phyloP scores from a whole-genome alignment of 2,888 invertebrate genomes.

The Byasa hedistus region DNA sequence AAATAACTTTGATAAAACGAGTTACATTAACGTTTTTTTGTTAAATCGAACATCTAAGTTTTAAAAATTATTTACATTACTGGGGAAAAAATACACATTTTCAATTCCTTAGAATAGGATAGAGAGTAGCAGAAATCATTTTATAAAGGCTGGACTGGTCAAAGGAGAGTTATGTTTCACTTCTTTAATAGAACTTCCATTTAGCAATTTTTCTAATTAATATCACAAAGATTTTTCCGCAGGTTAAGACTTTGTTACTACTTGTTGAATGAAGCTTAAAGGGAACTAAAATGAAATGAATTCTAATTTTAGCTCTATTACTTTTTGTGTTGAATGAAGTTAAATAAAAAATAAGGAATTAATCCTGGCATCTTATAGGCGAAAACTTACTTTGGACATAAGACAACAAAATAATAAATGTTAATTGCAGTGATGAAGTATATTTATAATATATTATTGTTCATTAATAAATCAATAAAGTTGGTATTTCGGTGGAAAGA shows the following conservation, averaged over 20 bases:
- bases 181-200: neutral
- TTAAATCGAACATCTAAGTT: neutral
- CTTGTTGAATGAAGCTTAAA: neutral
- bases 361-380: no score
- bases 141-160: neutral
- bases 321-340: no score
- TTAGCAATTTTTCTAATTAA: neutral
- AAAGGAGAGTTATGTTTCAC: neutral
- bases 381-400: no score
- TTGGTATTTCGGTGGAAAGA: no score
- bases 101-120: neutral
- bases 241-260: conserved; percentile 2
- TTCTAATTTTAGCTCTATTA: no score
- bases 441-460: no score
- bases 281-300: neutral
- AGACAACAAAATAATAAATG: no score
- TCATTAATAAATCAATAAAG: no score
- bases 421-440: no score
- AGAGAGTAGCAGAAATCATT: neutral
- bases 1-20: no score
- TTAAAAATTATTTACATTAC: neutral
- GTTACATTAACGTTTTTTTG: no score
- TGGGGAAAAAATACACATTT: neutral
- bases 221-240: conserved; percentile 3
- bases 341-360: no score